Base-by-base conservation (phyloP, 2,797 vertebrate species). In the Dromococcyx pavoninus region DNA sequence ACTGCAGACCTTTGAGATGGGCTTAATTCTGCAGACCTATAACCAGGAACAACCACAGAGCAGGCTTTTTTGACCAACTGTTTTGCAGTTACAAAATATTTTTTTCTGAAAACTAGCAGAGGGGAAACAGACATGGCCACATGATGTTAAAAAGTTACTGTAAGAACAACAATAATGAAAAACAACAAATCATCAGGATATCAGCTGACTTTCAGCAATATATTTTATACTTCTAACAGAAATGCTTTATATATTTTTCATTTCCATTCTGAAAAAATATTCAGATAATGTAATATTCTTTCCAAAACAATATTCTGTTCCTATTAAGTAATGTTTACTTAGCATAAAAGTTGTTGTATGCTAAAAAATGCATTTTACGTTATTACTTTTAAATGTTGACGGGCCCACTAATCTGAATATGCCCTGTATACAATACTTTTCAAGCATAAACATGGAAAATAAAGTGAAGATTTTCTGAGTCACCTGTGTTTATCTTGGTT, bases 381-480 rank as follows among this genome's bases (percentile, higher is more conserved):
- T 27, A 80, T 74, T 90, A 90, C 57, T 89, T 94, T 89, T 39
- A 88, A 91, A 56, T 70, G 58, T 30, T 95, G 86, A 78, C 39
- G 94, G 93, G 92, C 46, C 88, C 69, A 81, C n/a, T 70, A 83
- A 57, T 88, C 75, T 56, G 46, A 74, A 41, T 80, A 83, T 58
- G 54, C 72, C 81, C 69, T 93, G 75, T 89, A 94, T 25, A 23
- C 46, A 75, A 7, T 89, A 91, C 70, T 95, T 95, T 95, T 91
- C 81, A 78, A 89, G 83, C 37, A 30, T 18, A 76, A 96, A 89
- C 32, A 22, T 57, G 66, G 58, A 83, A 89, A 97, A 96, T 95
- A 97, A 95, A 96, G 37, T 69, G 65, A 91, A 95, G 73, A 91
- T 88, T 96, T 96, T 96, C 81, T 76, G 89, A 93, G 46, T 91